Base-by-base conservation (phyloP, 2,113 vertebrate species). In the Callospermophilus lateralis region DNA sequence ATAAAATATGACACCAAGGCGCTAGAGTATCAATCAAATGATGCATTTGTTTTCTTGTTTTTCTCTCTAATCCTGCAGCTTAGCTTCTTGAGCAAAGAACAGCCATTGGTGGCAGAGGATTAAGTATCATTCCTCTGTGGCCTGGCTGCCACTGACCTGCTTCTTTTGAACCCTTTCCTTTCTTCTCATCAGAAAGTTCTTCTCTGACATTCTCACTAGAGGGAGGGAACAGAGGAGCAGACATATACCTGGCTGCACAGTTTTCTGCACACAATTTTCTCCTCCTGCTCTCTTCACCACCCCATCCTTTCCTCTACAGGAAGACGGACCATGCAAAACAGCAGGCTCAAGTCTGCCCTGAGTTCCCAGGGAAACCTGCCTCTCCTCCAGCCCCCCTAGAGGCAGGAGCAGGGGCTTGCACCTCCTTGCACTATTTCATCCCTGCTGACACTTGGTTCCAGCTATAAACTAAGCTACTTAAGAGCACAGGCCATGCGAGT, bases 1-100 rank as follows among this genome's bases (percentile, higher is more conserved):
- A 51, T 34, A 86, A 84, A 93, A 78, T 48, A 67, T 94, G 96
- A 96, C 16, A 16, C 73, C 58, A 63, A 89, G 34, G 78, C 10
- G 55, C 90, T 1, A 24, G 74, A 51, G 51, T 5, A 20, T 73
- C 45, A 48, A 58, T 3, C 51, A 55, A 65, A 81, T 26, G 28
- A 87, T 26, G 7, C 12, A 6, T 65, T 28, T 45, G 45, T 61
- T 77, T 86, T 83, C 79, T 84, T 19, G 4, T 74, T 89, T 80
- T 70, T 48, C 9, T 3, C 68, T 88, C 72, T 94, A 63, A 94
- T 58, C 72, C 90, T 30, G 30, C 37, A 78, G 73, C 81, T 77
- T 22, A 74, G 92, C 83, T 74, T 90, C 85, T 42, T 55, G 42
- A 95, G 70, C 45, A 92, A 93, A 95, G n/a, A 89, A 70, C 17